phyloP scores from a whole-genome alignment of 2,888 invertebrate genomes.

The Patella ulyssiponensis region DNA sequence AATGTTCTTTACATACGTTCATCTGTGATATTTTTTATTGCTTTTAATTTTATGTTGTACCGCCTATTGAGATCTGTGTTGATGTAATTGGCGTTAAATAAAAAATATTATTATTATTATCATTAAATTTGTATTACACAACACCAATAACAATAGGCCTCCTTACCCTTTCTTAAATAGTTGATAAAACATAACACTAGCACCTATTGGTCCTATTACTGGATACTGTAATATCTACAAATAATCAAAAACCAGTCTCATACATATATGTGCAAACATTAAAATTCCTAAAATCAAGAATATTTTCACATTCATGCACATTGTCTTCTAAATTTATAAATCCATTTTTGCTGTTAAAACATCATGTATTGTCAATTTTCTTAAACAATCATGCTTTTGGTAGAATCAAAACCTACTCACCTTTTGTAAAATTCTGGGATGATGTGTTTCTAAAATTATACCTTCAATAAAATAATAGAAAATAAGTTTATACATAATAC shows the following conservation, averaged over 20 bases:
- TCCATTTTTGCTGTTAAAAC: too few species aligned
- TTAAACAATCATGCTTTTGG: too few species aligned
- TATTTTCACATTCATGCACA: too few species aligned
- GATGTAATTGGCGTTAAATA: too few species aligned
- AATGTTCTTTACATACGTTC: too few species aligned
- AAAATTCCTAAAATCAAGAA: neutral
- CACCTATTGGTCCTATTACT: constrained; percentile 37
- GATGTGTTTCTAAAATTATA: constrained; percentile 50
- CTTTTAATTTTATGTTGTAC: too few species aligned
- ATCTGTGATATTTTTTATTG: too few species aligned
- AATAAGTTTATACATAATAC: neutral
- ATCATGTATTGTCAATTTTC: too few species aligned
- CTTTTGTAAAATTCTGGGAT: constrained; percentile 43
- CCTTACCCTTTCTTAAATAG: constrained; percentile 40
- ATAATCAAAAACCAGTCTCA: neutral
- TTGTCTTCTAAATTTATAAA: too few species aligned
- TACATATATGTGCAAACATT: neutral
- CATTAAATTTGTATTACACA: neutral
- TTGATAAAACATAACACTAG: constrained; percentile 30
- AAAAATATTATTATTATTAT: neutral
- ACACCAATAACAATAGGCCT: neutral
- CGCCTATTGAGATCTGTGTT: too few species aligned
- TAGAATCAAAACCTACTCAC: constrained; percentile 31
- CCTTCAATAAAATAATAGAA: constrained; percentile 38
- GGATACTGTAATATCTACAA: constrained; percentile 45